Base-by-base conservation (phyloP, 92 coral and sea anemone species). In the Zoanthus solanderi region DNA sequence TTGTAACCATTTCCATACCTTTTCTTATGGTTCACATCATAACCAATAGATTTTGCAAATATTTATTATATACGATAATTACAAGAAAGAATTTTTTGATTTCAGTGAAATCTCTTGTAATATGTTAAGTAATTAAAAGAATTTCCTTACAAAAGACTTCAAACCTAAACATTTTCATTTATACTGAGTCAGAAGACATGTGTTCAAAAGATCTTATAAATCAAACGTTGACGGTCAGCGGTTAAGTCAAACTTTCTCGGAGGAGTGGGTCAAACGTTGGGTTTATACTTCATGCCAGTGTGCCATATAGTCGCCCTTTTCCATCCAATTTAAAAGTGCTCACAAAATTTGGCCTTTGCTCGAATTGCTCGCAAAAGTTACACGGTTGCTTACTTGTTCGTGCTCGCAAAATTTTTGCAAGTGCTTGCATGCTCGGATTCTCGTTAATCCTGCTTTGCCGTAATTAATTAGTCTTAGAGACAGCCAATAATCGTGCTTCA, bases 1-100 rank as follows among this genome's bases (percentile, higher is more conserved):
- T 88, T 53, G 94, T 91, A 37, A 95, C 98, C 98, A 95, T 95
- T 72, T 93, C 98, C 98, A 95, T 95, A 45, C 77, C 94, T 88
- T 90, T 79, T 11, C 8, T 7, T 31, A 31, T 46, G 78, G 50
- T 74, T 87, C 75, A 71, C 72, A 78, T 74, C 63, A 42, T 60
- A 67, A 63, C 56, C 28, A 78, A 16, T 57, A 8, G 42, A 44
- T n/a, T 56, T 28, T 44, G 14, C 79, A 77, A 30, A 46, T 14
- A 7, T 8, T 81, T 44, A 28, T 28, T 10, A 7, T 37, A 37
- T 37, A 4, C 42, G 42, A 65, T 16, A 9, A 44, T 4, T 37
- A 15, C 47, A 15, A 66, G 14, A n/a, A 16, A 11, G 31, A 80
- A 47, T 8, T 4, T 23, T 6, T 34, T 53, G 44, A 11, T 15